A percentile compares a stretch with the other conserved stretches of the same genome.
phyloP scores from a whole-genome alignment of 2,113 vertebrate species.

The Phalacrocorax pelagicus region DNA sequence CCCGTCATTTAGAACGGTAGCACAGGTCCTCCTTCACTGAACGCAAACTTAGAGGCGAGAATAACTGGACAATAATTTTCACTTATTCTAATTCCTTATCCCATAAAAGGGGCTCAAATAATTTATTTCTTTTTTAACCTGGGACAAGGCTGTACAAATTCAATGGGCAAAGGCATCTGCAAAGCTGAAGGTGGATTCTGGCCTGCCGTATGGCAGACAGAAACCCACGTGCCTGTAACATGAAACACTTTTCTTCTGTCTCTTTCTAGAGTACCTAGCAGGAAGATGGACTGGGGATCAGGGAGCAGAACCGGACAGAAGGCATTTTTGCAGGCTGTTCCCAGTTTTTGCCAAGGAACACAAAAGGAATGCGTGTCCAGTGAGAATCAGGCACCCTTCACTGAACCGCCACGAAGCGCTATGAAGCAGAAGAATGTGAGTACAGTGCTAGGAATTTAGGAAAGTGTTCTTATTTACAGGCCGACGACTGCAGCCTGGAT shows the following conservation, averaged over 20 bases:
- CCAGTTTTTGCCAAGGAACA: slow-evolving; percentile 39
- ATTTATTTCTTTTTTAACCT: neutral
- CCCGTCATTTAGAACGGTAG: neutral
- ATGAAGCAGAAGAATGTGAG: neutral
- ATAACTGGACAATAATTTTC: slow-evolving; percentile 20
- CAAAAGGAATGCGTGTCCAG: neutral
- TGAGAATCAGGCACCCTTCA: neutral
- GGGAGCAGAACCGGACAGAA: slow-evolving; percentile 12
- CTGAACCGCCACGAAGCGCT: neutral
- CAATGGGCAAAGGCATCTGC: slow-evolving; percentile 46
- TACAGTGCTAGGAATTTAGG: neutral
- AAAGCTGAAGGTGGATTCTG: slow-evolving; percentile 37
- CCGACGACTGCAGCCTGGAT: neutral
- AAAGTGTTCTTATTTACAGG: neutral
- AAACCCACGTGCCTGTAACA: slow-evolving; percentile 27
- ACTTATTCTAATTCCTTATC: slow-evolving; percentile 5
- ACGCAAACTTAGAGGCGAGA: neutral
- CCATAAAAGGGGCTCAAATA: neutral
- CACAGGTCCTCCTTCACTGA: neutral
- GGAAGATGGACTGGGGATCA: slow-evolving; percentile 19
- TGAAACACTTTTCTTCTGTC: neutral
- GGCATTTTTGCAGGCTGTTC: slow-evolving; percentile 26
- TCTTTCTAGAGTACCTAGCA: neutral
- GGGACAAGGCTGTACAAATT: slow-evolving; percentile 15
- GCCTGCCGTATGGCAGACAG: slow-evolving; percentile 3